Conservation (phyloP, 2,113 vertebrate species). For the Chloroceryle aenea region DNA sequence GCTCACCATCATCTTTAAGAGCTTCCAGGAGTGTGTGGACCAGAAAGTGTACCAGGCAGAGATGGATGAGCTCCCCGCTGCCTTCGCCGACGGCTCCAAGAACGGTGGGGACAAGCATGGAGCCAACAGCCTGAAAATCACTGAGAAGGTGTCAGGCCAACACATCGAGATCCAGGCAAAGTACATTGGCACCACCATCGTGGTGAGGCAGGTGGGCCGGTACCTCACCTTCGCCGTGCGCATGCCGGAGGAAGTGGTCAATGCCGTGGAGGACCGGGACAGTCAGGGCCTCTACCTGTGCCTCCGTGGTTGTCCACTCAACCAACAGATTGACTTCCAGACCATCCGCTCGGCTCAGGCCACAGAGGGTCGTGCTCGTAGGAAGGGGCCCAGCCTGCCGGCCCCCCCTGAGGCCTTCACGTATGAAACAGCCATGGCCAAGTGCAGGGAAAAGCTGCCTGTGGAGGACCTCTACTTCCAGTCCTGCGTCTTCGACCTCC, state of each 20-base stretch:
- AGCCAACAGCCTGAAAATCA: conserved; percentile 90
- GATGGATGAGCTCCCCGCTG: conserved; percentile 91
- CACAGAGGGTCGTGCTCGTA: conserved; percentile 53
- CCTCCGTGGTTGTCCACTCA: conserved; percentile 91
- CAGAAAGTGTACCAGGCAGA: conserved; percentile 97
- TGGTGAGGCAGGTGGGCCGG: conserved; percentile 93
- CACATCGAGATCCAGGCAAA: conserved; percentile 95
- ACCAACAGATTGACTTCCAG: conserved; percentile 92
- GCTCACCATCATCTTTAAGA: conserved; percentile 99
- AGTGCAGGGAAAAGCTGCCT: conserved; percentile 92
- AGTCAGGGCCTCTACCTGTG: conserved; percentile 95
- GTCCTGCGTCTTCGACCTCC: conserved; percentile 95
- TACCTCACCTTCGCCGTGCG: conserved; percentile 95
- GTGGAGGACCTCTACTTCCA: conserved; percentile 98
- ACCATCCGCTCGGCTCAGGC: conserved; percentile 71
- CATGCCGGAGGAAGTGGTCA: conserved; percentile 95
- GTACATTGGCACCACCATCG: conserved; percentile 96
- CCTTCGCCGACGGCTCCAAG: conserved; percentile 92
- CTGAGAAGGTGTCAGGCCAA: conserved; percentile 92
- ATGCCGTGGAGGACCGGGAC: conserved; percentile 90
- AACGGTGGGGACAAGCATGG: conserved; percentile 92
- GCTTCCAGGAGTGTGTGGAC: conserved; percentile 95
- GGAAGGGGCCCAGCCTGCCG: conserved; percentile 35
- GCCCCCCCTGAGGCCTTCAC: conserved; percentile 77
- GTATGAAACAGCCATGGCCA: conserved; percentile 85